These are phyloP conservation scores for Schlechtendalia chinensis DNA, from an alignment of 1,140 invertebrate species.

Conservation along the genomic window DNA sequence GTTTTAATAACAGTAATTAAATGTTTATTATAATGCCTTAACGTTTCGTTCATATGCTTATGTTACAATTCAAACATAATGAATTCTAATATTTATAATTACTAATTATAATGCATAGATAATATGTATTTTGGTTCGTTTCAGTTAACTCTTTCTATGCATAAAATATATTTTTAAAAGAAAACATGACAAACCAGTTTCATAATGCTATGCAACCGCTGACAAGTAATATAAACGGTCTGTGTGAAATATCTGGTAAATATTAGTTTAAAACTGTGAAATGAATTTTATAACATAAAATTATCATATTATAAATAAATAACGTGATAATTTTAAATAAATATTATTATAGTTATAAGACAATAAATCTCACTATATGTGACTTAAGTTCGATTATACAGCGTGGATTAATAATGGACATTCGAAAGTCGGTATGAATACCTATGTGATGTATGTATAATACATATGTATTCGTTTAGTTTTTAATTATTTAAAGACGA, in stretches of 20 bases:
- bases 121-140: not conserved
- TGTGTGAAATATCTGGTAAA: slow-evolving; percentile 12
- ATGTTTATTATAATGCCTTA: not conserved
- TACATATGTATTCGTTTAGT: no score
- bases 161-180: not conserved
- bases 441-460: no score
- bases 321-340: not conserved
- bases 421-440: not conserved
- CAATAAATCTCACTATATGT: no score
- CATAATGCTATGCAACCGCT: not conserved
- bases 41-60: no score
- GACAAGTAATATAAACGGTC: not conserved
- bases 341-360: not conserved
- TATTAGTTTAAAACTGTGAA: not conserved
- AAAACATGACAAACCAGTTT: slow-evolving; percentile 21
- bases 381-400: no score
- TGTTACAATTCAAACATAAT: no score
- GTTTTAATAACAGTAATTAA: slow-evolving; percentile 12
- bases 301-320: not conserved
- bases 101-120: no score
- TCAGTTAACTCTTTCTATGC: not conserved
- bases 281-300: not conserved
- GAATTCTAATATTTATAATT: no score
- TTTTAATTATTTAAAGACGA: no score
- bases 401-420: not conserved